phyloP scores from a whole-genome alignment of 2,797 vertebrate species.

The Chromobotia macracanthus region DNA sequence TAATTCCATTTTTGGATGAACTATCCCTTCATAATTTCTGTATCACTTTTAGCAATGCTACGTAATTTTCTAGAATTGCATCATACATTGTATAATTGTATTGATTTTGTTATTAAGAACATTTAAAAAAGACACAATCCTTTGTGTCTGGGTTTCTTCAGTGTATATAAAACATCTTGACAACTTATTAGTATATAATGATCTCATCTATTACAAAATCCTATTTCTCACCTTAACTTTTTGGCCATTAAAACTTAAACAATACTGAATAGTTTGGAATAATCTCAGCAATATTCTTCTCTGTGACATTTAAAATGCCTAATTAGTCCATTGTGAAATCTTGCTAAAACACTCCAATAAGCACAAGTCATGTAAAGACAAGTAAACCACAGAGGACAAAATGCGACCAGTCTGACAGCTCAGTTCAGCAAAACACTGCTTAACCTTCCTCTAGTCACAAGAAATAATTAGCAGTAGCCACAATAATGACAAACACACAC shows the following conservation, averaged over 20 bases:
- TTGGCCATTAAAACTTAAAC: background rate
- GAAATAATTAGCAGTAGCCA: constrained; percentile 47
- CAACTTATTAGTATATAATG: background rate
- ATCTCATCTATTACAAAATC: background rate
- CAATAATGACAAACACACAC: constrained; percentile 11
- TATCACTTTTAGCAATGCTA: background rate
- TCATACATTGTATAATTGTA: background rate
- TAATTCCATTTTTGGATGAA: no score
- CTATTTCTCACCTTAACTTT: background rate
- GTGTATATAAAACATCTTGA: background rate
- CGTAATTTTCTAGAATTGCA: no score
- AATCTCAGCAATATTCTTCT: background rate
- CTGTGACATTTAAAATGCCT: constrained; percentile 3
- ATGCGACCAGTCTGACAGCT: constrained; percentile 27
- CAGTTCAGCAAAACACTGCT: background rate
- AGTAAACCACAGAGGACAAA: constrained; percentile 24
- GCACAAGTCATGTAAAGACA: background rate
- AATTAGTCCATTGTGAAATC: constrained; percentile 22
- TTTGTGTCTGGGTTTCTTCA: background rate
- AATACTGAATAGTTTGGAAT: background rate
- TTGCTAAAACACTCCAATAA: background rate
- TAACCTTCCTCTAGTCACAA: constrained; percentile 27
- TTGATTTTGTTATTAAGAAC: background rate
- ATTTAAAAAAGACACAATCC: background rate
- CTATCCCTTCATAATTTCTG: background rate